Conservation (phyloP, 2,888 invertebrate genomes). For the Drosophila testacea region DNA sequence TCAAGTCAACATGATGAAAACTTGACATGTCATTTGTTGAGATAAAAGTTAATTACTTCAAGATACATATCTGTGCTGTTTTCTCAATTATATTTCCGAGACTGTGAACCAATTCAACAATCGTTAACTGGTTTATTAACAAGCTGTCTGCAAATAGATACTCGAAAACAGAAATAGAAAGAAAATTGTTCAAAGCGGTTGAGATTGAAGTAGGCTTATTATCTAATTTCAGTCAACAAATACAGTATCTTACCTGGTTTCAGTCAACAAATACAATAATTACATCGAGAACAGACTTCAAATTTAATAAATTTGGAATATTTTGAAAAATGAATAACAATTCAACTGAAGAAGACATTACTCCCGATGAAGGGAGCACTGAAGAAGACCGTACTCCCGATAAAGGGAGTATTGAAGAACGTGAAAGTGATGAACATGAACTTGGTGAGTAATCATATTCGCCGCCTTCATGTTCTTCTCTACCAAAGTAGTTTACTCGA, state of each 20-base stretch:
- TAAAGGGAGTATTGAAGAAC: neutral
- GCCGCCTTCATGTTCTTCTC: no score
- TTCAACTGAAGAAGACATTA: neutral
- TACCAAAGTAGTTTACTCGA: neutral
- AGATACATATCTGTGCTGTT: no score
- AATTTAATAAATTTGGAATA: neutral
- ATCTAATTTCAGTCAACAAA: neutral
- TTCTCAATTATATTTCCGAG: no score
- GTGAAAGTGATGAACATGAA: neutral
- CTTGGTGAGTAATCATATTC: no score
- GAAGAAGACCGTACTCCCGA: neutral
- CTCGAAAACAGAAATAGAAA: no score
- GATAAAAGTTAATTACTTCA: no score
- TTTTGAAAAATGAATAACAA: neutral
- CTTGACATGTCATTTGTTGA: no score
- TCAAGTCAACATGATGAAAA: no score
- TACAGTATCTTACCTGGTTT: neutral
- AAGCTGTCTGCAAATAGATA: neutral
- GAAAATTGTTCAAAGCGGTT: no score
- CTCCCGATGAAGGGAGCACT: neutral
- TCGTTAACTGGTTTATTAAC: neutral
- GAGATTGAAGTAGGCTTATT: no score
- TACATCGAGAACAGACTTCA: neutral
- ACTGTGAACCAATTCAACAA: no score
- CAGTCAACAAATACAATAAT: neutral